A percentile compares a stretch with the other conserved stretches of the same genome.
Evolutionary conservation across 2,113 vertebrate genomes (phyloP).

Genomic region (Myrmecobius fasciatus): DNA sequence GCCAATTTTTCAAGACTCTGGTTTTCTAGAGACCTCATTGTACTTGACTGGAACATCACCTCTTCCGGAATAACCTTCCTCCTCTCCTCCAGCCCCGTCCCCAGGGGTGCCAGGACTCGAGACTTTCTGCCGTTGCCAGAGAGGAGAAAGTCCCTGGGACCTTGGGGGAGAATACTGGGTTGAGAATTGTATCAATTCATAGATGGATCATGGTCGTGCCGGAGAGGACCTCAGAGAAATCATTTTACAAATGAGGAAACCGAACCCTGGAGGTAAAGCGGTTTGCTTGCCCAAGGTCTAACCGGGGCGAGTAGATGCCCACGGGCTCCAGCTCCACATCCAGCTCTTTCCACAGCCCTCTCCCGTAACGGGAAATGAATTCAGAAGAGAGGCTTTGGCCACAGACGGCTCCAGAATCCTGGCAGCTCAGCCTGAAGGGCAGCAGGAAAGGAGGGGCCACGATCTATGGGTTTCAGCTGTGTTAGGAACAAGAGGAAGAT

Average conservation of each 20-base stretch:
- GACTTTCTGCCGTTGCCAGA: not conserved
- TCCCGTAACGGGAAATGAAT: not conserved
- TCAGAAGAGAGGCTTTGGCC: not conserved
- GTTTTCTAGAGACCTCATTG: not conserved
- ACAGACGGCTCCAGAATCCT: not conserved
- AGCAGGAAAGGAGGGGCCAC: not conserved
- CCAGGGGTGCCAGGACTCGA: not conserved
- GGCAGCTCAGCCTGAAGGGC: not conserved
- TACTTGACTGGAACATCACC: not conserved
- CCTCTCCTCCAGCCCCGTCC: too few relatives aligned
- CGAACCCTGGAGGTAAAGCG: not conserved
- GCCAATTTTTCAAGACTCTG: not conserved
- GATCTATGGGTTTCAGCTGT: not conserved
- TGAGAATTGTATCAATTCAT: not conserved
- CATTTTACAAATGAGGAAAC: not conserved
- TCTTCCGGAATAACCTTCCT: not conserved
- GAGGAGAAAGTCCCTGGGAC: too few relatives aligned
- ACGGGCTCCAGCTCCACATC: not conserved
- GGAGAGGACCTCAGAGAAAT: not conserved
- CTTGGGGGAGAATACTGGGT: not conserved
- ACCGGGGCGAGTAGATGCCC: not conserved
- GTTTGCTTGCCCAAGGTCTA: not conserved
- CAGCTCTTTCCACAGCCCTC: not conserved
- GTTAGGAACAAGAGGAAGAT: not conserved
- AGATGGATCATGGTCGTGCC: not conserved